Conservation (phyloP, 2,888 invertebrate genomes). For the Ectobius pallidus region DNA sequence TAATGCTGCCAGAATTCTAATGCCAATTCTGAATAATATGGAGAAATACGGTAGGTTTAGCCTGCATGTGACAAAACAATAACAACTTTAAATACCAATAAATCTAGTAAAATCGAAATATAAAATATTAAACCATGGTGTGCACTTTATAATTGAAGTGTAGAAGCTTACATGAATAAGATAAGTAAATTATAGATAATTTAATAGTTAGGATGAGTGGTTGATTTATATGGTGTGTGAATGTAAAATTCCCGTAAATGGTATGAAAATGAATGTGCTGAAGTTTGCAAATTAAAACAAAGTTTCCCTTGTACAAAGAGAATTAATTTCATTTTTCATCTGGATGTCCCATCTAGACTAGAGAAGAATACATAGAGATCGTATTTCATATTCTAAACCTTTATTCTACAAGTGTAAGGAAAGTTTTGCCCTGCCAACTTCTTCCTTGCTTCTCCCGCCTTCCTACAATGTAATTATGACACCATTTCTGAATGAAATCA, state of each 20-base stretch:
- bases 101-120: no score
- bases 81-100: no score
- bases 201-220: not conserved
- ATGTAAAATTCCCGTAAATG: no score
- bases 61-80: no score
- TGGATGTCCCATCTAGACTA: not conserved
- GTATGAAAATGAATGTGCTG: no score
- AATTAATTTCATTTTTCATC: slow-evolving; percentile 13
- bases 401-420: not conserved
- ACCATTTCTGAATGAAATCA: slow-evolving; percentile 35
- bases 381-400: slow-evolving; percentile 15
- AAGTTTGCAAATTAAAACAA: not conserved
- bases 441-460: not conserved
- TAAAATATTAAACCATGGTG: no score
- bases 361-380: slow-evolving; percentile 11
- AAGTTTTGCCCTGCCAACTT: slow-evolving; percentile 17
- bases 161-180: no score
- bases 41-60: no score
- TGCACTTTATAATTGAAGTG: no score
- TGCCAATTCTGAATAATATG: no score
- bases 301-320: not conserved
- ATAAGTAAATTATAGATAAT: no score
- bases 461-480: slow-evolving; percentile 26
- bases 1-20: no score
- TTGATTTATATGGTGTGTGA: not conserved